These are phyloP conservation scores for Zaprionus kolodkinae DNA, from an alignment of 1,140 invertebrate species.

Conservation along the genomic window DNA sequence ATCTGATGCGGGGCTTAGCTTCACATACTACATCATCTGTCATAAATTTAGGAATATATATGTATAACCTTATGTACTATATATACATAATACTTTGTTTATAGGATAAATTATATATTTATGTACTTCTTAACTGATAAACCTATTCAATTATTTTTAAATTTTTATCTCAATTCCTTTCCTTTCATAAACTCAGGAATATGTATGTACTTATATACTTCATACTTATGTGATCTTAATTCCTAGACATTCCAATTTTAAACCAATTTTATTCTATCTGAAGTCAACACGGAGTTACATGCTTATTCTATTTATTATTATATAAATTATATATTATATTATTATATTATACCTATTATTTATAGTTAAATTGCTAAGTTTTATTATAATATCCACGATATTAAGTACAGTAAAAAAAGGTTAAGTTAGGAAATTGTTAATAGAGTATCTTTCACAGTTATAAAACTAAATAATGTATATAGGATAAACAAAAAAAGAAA, in stretches of 20 bases:
- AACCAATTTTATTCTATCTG: background rate
- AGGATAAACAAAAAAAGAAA: background rate
- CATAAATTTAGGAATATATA: background rate
- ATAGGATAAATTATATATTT: too few relatives aligned
- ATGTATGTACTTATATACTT: too few relatives aligned
- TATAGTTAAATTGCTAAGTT: background rate
- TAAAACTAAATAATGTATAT: background rate
- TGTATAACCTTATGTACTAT: background rate
- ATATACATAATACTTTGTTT: too few relatives aligned
- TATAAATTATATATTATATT: background rate
- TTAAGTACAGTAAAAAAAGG: background rate
- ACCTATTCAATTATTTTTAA: too few relatives aligned
- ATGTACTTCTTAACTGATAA: too few relatives aligned
- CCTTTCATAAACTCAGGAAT: too few relatives aligned
- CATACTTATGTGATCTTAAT: too few relatives aligned
- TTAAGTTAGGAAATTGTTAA: too few relatives aligned
- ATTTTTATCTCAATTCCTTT: too few relatives aligned
- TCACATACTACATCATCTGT: background rate
- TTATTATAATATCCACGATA: background rate
- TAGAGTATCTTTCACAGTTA: too few relatives aligned
- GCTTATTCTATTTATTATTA: background rate
- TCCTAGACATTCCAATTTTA: background rate
- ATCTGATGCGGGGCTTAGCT: background rate
- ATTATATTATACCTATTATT: background rate
- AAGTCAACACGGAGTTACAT: background rate